These are phyloP conservation scores for Ciconia maguari DNA, from an alignment of 2,113 vertebrate species.

Conservation along the genomic window DNA sequence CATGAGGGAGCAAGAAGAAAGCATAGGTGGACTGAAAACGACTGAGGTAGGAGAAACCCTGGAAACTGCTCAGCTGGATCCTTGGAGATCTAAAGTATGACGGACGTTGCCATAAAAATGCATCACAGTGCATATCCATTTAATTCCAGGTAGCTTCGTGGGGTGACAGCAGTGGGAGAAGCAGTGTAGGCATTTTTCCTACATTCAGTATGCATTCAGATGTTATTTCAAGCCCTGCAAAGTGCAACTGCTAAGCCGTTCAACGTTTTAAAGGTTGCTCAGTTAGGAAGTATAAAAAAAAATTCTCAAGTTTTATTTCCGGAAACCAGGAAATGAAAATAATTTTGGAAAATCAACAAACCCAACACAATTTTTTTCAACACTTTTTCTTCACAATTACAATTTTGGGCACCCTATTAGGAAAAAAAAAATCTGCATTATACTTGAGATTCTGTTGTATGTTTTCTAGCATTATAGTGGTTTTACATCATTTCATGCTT, in stretches of 20 bases:
- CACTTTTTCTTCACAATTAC: background rate
- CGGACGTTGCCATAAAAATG: background rate
- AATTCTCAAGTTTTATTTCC: background rate
- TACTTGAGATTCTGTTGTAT: background rate
- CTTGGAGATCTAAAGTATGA: background rate
- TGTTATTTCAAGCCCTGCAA: slow-evolving; percentile 12
- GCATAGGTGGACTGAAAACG: background rate
- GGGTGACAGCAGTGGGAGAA: background rate
- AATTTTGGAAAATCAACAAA: background rate
- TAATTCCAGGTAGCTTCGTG: background rate
- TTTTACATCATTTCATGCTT: background rate
- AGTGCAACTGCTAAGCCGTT: background rate
- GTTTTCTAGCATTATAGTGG: background rate
- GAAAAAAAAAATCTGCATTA: background rate
- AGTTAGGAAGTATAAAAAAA: background rate
- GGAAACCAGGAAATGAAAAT: background rate
- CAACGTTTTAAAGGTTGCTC: background rate
- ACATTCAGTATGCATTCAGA: background rate
- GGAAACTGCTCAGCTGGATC: background rate
- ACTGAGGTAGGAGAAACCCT: background rate
- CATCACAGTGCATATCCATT: background rate
- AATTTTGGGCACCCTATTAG: background rate
- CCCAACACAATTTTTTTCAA: background rate
- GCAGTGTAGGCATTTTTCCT: background rate
- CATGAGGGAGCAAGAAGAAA: background rate